Evolutionary conservation across 2,888 invertebrate species (phyloP), one percentile per base, ranked within the genome.

Genomic region (Diploptera punctata): DNA sequence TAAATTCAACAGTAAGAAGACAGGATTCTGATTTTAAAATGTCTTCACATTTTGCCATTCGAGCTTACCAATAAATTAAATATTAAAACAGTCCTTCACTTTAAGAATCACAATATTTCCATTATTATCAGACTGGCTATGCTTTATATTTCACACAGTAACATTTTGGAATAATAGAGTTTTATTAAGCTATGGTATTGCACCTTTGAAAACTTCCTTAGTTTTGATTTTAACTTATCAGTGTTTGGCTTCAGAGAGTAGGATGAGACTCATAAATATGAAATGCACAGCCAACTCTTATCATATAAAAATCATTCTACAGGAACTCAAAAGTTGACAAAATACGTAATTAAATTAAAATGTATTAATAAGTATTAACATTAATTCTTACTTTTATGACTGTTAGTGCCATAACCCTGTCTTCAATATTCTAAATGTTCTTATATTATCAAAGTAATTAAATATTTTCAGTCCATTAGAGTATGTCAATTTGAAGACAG

Each of bases 211-310:
- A n/a, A n/a, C n/a, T n/a, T n/a, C n/a, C n/a, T n/a, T n/a, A n/a
- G n/a, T n/a, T n/a, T n/a, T n/a, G n/a, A n/a, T n/a, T n/a, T n/a
- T n/a, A n/a, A n/a, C n/a, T n/a, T n/a, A 9, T 47, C 21, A 21
- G 9, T 21, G 52, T 52, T 24, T 24, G 13, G 13, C 10, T 52
- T 24, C 13, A 24, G 49, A 24, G 52, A 24, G 21, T 24, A 3
- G 24, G 24, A 24, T 52, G 52, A 52, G 24, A n/a, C 24, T 52
- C 7, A 24, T 43, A 24, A 43, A 16, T 62, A 62, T 62, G 43
- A 62, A 62, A 62, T 62, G 19, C 62, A 62, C 62, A 62, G 62
- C 62, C 62, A 62, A 43, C 19, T 21, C 24, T 62, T 60, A 24
- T 62, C n/a, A 9, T 43, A 7, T 62, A 43, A 38, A 29, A 61